These are phyloP conservation scores for Drosophila stalkeri DNA, from an alignment of 2,888 invertebrate genomes.

Conservation along the genomic window DNA sequence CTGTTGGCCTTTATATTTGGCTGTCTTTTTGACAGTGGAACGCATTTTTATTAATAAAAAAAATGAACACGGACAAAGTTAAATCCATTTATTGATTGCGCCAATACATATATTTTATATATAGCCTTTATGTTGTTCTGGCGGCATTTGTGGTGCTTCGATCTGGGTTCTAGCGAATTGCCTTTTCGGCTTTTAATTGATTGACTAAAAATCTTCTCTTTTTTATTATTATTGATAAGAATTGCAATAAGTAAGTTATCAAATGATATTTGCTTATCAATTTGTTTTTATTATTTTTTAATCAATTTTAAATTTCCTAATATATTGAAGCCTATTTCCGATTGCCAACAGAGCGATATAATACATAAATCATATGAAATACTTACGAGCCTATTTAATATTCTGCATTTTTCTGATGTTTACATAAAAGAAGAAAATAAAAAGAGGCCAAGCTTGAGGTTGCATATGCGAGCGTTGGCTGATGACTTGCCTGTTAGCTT, in stretches of 20 bases:
- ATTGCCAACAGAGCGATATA: too few relatives aligned
- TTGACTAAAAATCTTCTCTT: constrained; percentile 60
- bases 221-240: background rate
- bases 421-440: background rate
- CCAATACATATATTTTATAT: too few relatives aligned
- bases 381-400: background rate
- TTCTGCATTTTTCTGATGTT: background rate
- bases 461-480: background rate
- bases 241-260: background rate
- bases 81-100: too few relatives aligned
- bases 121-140: constrained; percentile 4
- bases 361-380: too few relatives aligned
- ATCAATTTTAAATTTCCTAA: too few relatives aligned
- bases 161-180: constrained; percentile 15
- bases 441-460: background rate
- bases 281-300: too few relatives aligned
- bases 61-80: too few relatives aligned
- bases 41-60: constrained; percentile 26
- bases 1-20: constrained; percentile 55
- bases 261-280: too few relatives aligned
- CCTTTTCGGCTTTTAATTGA: constrained; percentile 66
- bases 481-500: constrained; percentile 4
- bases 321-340: too few relatives aligned
- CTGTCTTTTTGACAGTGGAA: constrained; percentile 63
- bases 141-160: constrained; percentile 14